These are phyloP conservation scores for Plutella xylostella DNA, from an alignment of 2,888 invertebrate genomes.

Conservation along the genomic window DNA sequence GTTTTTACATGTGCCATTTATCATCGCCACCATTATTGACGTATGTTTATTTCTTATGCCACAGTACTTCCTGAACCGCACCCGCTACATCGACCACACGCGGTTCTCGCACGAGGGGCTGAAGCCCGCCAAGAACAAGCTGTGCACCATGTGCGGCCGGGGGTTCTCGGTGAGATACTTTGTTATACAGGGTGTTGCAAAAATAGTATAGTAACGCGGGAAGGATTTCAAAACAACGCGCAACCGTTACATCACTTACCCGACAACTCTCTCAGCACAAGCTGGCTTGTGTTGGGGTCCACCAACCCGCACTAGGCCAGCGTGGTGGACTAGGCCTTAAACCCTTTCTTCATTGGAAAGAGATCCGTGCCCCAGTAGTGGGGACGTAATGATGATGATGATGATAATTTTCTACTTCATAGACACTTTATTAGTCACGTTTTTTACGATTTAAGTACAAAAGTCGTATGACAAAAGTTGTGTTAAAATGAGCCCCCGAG, in stretches of 20 bases:
- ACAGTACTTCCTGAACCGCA: conserved; percentile 20
- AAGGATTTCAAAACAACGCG: not conserved
- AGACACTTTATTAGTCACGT: too few species aligned
- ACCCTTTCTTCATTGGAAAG: too few species aligned
- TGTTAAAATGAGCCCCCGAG: not conserved
- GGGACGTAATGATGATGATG: too few species aligned
- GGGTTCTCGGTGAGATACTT: conserved; percentile 13
- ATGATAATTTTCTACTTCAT: not conserved
- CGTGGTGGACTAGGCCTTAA: too few species aligned
- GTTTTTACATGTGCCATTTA: too few species aligned
- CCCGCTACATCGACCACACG: conserved; percentile 11
- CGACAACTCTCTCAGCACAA: too few species aligned
- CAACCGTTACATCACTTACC: not conserved
- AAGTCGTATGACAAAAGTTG: too few species aligned
- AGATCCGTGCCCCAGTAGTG: too few species aligned
- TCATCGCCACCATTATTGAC: too few species aligned
- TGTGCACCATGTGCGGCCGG: conserved; percentile 15
- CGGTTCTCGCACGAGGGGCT: conserved; percentile 11
- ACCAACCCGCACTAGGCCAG: too few species aligned
- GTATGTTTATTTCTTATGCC: not conserved
- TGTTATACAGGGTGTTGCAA: not conserved
- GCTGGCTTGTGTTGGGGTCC: too few species aligned
- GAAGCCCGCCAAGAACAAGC: conserved; percentile 10
- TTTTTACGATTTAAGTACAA: too few species aligned
- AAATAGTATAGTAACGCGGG: not conserved